These are phyloP conservation scores for Alouatta palliata DNA, from an alignment of 2,113 vertebrate genomes.

Conservation along the genomic window DNA sequence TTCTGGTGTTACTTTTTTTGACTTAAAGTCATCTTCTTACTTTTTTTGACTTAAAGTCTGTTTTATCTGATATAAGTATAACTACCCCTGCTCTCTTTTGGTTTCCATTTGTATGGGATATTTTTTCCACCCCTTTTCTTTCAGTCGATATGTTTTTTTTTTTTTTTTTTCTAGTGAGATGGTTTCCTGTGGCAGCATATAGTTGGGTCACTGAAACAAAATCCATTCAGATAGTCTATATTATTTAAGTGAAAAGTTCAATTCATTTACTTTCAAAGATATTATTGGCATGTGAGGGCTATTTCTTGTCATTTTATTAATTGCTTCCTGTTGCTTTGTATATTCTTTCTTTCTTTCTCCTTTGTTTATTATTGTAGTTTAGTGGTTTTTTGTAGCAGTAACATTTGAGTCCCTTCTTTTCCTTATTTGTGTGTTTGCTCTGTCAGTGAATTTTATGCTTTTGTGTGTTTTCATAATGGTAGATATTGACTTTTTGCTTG, in stretches of 20 bases:
- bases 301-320: background rate
- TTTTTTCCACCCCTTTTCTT: background rate
- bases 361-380: background rate
- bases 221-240: background rate
- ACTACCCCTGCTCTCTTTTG: too few species aligned
- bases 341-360: background rate
- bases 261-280: background rate
- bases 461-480: background rate
- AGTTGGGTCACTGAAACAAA: background rate
- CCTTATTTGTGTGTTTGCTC: background rate
- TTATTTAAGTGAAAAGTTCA: background rate
- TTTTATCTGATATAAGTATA: too few species aligned
- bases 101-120: background rate
- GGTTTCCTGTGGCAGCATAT: background rate
- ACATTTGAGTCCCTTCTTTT: background rate
- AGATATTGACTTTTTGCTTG: background rate
- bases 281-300: background rate
- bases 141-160: background rate
- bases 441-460: background rate
- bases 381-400: background rate
- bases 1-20: background rate
- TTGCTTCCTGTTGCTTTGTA: background rate
- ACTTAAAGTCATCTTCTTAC: background rate
- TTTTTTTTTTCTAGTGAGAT: background rate
- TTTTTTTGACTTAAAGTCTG: too few species aligned